Evolutionary conservation across 2,888 invertebrate genomes (phyloP).

Genomic region (Lamellibrachia columna): DNA sequence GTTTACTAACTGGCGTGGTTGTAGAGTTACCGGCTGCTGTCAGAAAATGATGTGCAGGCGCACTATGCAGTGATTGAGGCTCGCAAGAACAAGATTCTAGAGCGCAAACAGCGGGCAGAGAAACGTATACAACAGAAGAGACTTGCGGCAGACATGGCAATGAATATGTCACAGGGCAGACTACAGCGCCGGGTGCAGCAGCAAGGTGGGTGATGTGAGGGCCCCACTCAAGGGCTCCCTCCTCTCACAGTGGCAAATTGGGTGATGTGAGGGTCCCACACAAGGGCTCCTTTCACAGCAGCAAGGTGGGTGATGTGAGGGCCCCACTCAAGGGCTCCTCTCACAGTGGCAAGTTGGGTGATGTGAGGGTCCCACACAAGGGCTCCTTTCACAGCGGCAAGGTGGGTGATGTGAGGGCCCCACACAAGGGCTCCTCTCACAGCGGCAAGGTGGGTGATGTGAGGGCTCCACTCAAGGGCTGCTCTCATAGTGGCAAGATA

Average conservation of each 20-base stretch:
- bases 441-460: slow-evolving; percentile 59
- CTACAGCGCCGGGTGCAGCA: slow-evolving; percentile 60
- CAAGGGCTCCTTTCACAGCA: background rate
- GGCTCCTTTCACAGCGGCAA: too few relatives aligned
- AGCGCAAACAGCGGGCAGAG: slow-evolving; percentile 26
- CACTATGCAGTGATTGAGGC: slow-evolving; percentile 62
- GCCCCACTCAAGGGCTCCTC: background rate
- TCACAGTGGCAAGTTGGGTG: background rate
- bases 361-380: background rate
- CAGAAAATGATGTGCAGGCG: slow-evolving; percentile 84
- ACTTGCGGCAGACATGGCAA: slow-evolving; percentile 55
- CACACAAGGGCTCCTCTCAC: slow-evolving; percentile 31
- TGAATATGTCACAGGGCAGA: slow-evolving; percentile 62
- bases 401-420: background rate
- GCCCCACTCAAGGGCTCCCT: background rate
- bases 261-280: background rate
- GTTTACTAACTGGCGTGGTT: slow-evolving; percentile 4
- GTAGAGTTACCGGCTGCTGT: slow-evolving; percentile 72
- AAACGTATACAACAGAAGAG: slow-evolving; percentile 33
- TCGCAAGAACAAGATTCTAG: slow-evolving; percentile 31
- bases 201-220: slow-evolving; percentile 52
- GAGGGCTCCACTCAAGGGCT: background rate
- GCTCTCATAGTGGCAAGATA: too few relatives aligned
- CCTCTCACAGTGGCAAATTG: background rate
- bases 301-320: background rate